A percentile compares a stretch with the other conserved stretches of the same genome.
Evolutionary conservation across 2,888 invertebrate species (phyloP).

Genomic region (Congeria kusceri): DNA sequence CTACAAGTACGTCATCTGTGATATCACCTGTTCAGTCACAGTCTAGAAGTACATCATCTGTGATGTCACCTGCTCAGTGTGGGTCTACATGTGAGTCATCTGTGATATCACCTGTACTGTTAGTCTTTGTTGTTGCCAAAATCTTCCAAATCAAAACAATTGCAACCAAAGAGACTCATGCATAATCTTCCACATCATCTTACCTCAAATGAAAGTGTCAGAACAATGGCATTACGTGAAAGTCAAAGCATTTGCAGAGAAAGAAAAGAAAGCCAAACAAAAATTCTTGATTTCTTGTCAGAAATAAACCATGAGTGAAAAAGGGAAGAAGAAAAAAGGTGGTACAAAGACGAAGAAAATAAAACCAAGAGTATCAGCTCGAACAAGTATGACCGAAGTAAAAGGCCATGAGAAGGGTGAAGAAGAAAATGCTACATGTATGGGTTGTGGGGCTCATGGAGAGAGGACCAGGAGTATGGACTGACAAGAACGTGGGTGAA

Average conservation of each 20-base stretch:
- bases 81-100: too few relatives aligned
- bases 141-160: background rate
- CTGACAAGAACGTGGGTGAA: constrained; percentile 31
- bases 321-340: constrained; percentile 2
- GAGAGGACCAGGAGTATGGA: constrained; percentile 26
- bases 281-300: constrained; percentile 1
- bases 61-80: too few relatives aligned
- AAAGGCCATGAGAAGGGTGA: background rate
- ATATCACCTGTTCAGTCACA: too few relatives aligned
- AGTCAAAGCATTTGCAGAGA: constrained; percentile 12
- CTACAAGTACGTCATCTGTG: too few relatives aligned
- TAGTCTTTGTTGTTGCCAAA: constrained; percentile 9
- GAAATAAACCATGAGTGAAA: background rate
- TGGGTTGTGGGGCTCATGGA: constrained; percentile 32
- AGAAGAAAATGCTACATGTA: constrained; percentile 27
- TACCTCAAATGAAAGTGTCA: constrained; percentile 5
- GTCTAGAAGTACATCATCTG: too few relatives aligned
- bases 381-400: background rate
- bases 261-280: constrained; percentile 15
- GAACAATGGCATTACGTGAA: constrained; percentile 27
- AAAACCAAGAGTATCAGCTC: background rate
- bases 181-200: constrained; percentile 17
- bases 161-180: constrained; percentile 5
- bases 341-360: background rate
- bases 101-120: too few relatives aligned